Conservation (phyloP, 1,140 invertebrate species). For the Lepidurus arcticus region DNA sequence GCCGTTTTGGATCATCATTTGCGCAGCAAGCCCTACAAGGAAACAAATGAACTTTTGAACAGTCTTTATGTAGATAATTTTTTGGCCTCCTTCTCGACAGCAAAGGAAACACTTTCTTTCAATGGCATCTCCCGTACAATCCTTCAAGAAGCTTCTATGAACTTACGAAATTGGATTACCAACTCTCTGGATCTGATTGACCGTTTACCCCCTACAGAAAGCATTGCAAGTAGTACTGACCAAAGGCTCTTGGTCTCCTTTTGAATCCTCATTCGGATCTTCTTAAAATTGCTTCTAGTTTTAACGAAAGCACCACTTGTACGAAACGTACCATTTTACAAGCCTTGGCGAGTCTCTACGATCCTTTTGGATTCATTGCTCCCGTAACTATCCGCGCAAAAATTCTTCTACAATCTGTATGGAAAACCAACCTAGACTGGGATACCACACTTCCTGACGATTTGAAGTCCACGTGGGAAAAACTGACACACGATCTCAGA, state of each 20-base stretch:
- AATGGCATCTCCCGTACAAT: neutral
- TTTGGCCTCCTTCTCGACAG: neutral
- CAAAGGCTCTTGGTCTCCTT: conserved; percentile 24
- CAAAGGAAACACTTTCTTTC: neutral
- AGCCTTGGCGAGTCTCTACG: conserved; percentile 25
- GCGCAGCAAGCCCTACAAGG: neutral
- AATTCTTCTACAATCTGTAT: conserved; percentile 34
- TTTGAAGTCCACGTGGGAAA: no score
- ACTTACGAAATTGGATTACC: conserved; percentile 24
- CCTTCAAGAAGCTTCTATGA: conserved; percentile 23
- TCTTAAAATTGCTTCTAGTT: conserved; percentile 4
- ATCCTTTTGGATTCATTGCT: conserved; percentile 15
- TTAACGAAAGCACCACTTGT: neutral
- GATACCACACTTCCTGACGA: conserved; percentile 32
- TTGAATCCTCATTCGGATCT: conserved; percentile 23
- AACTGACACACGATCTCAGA: neutral
- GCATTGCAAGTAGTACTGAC: neutral
- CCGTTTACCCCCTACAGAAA: neutral
- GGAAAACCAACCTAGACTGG: conserved; percentile 35
- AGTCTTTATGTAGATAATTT: conserved; percentile 31
- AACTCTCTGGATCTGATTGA: neutral
- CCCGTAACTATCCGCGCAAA: conserved; percentile 24
- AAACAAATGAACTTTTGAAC: neutral
- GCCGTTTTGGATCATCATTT: conserved; percentile 19
- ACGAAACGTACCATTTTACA: conserved; percentile 36